Conservation (phyloP, 2,888 invertebrate species). For the Melikaiella ostensackeni region DNA sequence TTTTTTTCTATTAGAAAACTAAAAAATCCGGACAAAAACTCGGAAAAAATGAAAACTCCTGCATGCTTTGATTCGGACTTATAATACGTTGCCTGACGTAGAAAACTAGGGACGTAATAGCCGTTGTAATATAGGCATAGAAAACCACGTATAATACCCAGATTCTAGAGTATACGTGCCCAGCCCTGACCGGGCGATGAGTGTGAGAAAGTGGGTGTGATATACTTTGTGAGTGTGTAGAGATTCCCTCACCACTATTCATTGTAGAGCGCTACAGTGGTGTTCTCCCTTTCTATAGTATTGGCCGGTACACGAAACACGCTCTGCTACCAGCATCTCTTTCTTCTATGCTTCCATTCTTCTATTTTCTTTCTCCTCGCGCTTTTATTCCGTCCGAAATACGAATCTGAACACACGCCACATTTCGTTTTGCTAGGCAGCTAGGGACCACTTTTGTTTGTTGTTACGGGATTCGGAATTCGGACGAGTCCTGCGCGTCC, state of each 20-base stretch:
- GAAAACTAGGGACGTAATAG: no score
- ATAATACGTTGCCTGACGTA: no score
- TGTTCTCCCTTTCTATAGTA: background rate
- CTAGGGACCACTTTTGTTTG: conserved; percentile 6
- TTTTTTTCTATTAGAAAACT: no score
- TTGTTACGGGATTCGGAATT: background rate
- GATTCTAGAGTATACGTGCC: no score
- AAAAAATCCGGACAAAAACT: no score
- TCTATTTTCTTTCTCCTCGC: background rate
- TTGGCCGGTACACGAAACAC: background rate
- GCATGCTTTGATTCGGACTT: no score
- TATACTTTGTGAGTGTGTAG: background rate
- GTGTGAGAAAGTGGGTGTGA: background rate
- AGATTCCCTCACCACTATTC: background rate
- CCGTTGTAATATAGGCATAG: no score
- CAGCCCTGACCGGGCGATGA: background rate
- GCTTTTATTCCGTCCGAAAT: background rate
- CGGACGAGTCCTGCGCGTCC: conserved; percentile 41
- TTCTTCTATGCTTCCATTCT: background rate
- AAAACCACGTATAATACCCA: no score
- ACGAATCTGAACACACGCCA: conserved; percentile 2
- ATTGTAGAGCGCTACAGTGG: no score
- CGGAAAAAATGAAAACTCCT: no score
- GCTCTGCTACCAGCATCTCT: background rate
- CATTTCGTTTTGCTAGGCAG: background rate